phyloP scores from a whole-genome alignment of 2,888 invertebrate genomes.

The Coremacera marginata region DNA sequence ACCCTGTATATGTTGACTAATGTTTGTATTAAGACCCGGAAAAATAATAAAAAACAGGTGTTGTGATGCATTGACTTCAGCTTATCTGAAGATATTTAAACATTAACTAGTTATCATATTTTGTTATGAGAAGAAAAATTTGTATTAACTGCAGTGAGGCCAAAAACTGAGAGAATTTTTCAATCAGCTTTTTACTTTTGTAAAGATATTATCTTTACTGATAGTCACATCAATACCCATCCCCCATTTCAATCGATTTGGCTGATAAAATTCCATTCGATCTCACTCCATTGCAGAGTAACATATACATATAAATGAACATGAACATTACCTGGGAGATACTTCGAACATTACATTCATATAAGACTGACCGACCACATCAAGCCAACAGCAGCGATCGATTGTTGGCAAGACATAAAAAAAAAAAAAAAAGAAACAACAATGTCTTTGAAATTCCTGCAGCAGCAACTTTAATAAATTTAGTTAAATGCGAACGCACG shows the following conservation, averaged over 20 bases:
- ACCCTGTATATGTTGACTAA: no score
- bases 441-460: conserved; percentile 10
- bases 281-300: neutral
- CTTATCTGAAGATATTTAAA: no score
- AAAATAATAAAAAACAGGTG: no score
- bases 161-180: no score
- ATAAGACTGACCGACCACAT: neutral
- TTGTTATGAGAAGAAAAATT: no score
- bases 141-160: no score
- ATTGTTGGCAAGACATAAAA: neutral
- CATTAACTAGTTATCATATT: no score
- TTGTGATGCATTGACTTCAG: no score
- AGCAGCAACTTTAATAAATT: conserved; percentile 57
- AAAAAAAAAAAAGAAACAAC: neutral
- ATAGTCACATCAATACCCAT: neutral
- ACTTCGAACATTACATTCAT: conserved; percentile 17
- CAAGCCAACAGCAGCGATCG: neutral
- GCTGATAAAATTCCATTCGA: conserved; percentile 23
- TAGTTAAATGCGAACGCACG: conserved; percentile 66
- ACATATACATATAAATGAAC: conserved; percentile 1
- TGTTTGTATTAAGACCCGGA: no score
- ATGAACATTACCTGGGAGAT: conserved; percentile 16
- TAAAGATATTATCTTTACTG: no score
- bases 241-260: conserved; percentile 1
- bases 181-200: no score